Conservation (phyloP, 1,140 invertebrate genomes). For the Hesperophylax magnus region DNA sequence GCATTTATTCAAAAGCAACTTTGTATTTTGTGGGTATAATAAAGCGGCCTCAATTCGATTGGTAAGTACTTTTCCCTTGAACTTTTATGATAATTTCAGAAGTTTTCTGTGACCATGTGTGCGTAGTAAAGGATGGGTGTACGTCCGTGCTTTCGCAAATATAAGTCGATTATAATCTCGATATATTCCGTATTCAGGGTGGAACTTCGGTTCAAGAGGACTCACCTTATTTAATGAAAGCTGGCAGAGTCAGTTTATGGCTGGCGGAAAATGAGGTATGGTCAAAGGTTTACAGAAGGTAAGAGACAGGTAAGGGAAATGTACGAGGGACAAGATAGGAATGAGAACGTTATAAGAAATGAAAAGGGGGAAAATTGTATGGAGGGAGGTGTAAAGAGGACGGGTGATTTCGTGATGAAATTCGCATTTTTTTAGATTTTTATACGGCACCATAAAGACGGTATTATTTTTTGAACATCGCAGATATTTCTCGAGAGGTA, state of each 20-base stretch:
- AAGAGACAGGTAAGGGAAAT: too few species aligned
- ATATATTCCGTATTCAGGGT: constrained; percentile 53
- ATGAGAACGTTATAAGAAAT: too few species aligned
- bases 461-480: background rate
- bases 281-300: background rate
- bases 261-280: constrained; percentile 26
- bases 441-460: background rate
- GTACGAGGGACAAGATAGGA: too few species aligned
- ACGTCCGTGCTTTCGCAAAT: background rate
- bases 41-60: too few species aligned
- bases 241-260: constrained; percentile 50
- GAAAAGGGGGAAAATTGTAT: background rate
- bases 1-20: too few species aligned
- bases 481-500: background rate
- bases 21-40: too few species aligned
- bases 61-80: too few species aligned
- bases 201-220: constrained; percentile 41
- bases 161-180: constrained; percentile 51
- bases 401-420: background rate
- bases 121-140: background rate
- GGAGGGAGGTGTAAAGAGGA: background rate
- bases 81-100: background rate
- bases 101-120: background rate
- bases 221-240: constrained; percentile 56
- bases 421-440: constrained; percentile 1